Conservation (phyloP, 2,888 invertebrate species). For the Ormyrus rosae region DNA sequence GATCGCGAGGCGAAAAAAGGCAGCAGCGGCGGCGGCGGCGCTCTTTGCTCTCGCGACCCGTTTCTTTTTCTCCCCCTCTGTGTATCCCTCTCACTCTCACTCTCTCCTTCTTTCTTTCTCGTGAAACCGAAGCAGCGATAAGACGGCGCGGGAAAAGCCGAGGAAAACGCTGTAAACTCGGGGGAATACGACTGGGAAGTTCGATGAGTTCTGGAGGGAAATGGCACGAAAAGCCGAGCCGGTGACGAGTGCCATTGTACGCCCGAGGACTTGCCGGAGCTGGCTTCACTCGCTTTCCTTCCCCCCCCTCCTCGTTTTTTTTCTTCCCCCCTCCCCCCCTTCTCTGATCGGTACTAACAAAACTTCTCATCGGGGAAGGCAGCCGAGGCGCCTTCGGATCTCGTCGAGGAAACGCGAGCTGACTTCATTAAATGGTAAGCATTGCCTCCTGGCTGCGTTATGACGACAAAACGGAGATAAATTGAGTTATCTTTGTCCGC, state of each 20-base stretch:
- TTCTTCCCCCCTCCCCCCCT: background rate
- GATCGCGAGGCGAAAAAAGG: conserved; percentile 7
- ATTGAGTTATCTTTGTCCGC: background rate
- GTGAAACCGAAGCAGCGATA: conserved; percentile 24
- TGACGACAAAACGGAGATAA: background rate
- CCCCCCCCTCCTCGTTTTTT: too few species aligned
- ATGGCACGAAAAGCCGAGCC: conserved; percentile 48
- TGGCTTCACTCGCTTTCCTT: too few species aligned
- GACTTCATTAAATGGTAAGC: background rate
- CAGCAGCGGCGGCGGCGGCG: conserved; percentile 2
- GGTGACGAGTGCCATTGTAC: conserved; percentile 47
- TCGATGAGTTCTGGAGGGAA: conserved; percentile 52
- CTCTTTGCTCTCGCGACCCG: conserved; percentile 3
- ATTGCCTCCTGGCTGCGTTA: too few species aligned
- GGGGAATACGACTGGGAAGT: conserved; percentile 44
- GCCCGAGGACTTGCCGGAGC: conserved; percentile 8
- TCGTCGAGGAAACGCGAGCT: background rate
- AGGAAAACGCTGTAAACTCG: conserved; percentile 40
- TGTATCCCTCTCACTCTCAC: conserved; percentile 1
- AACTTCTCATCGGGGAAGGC: conserved; percentile 9
- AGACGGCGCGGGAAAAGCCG: conserved; percentile 11
- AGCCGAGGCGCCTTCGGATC: too few species aligned
- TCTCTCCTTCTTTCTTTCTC: conserved; percentile 3
- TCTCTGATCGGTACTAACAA: background rate
- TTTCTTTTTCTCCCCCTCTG: background rate